A percentile compares a stretch with the other conserved stretches of the same genome.
phyloP scores from a whole-genome alignment of 2,797 vertebrate species.

The Acestrorhynchus altus region DNA sequence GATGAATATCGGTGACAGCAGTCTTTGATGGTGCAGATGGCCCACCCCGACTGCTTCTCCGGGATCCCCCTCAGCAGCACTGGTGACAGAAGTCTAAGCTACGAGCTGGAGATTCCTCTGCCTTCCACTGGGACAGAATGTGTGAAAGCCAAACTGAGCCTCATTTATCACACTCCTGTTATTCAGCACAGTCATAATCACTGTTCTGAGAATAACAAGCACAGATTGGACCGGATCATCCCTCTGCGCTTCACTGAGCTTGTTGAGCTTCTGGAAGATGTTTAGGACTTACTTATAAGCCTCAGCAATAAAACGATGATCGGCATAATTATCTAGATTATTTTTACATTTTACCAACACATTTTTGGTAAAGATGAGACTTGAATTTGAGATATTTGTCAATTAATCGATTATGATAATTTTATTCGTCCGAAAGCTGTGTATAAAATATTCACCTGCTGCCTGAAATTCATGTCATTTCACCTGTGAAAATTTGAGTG shows the following conservation, averaged over 20 bases:
- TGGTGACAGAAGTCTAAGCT: slow-evolving; percentile 27
- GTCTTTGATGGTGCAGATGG: slow-evolving; percentile 68
- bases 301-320: background rate
- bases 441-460: too few relatives aligned
- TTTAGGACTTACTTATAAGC: slow-evolving; percentile 74
- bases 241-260: background rate
- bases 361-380: too few relatives aligned
- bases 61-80: slow-evolving; percentile 18
- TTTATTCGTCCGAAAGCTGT: too few relatives aligned
- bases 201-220: slow-evolving; percentile 49
- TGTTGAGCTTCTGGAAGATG: background rate
- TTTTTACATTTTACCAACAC: too few relatives aligned
- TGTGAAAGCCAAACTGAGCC: slow-evolving; percentile 8
- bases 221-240: slow-evolving; percentile 49
- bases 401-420: too few relatives aligned
- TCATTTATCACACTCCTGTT: slow-evolving; percentile 24
- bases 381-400: too few relatives aligned
- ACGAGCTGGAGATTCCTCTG: slow-evolving; percentile 17
- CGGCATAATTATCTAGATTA: too few relatives aligned
- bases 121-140: slow-evolving; percentile 12
- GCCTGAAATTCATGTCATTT: too few relatives aligned
- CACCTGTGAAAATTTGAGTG: too few relatives aligned
- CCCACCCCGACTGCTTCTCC: slow-evolving; percentile 22
- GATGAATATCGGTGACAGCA: slow-evolving; percentile 51
- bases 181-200: slow-evolving; percentile 15